These are phyloP conservation scores for Acrobasis consociella DNA, from an alignment of 2,888 invertebrate genomes.

Conservation along the genomic window DNA sequence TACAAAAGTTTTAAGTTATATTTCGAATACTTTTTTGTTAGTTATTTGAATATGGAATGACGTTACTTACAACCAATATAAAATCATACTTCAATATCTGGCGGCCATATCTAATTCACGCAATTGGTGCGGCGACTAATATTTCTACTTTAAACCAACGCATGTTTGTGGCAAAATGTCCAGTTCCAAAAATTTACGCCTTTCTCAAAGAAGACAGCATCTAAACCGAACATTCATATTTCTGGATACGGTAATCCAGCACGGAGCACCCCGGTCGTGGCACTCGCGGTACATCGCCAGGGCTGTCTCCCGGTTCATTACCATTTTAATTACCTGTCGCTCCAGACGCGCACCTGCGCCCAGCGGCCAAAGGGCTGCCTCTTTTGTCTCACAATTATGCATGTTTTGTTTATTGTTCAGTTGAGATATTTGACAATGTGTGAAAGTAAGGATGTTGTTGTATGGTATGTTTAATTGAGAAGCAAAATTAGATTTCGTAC, in stretches of 20 bases:
- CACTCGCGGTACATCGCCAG: slow-evolving; percentile 26
- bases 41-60: too few relatives aligned
- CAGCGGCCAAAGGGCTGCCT: slow-evolving; percentile 38
- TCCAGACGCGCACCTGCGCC: slow-evolving; percentile 53
- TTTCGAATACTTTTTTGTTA: too few relatives aligned
- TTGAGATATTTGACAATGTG: slow-evolving; percentile 7
- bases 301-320: slow-evolving; percentile 61
- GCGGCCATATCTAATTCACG: too few relatives aligned
- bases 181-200: not conserved
- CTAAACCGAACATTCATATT: not conserved
- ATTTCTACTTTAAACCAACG: too few relatives aligned
- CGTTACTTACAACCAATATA: too few relatives aligned
- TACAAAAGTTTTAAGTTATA: too few relatives aligned
- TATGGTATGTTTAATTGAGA: not conserved
- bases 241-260: slow-evolving; percentile 11
- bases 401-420: slow-evolving; percentile 44
- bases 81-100: too few relatives aligned
- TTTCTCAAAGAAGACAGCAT: not conserved
- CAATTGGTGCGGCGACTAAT: too few relatives aligned
- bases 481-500: not conserved
- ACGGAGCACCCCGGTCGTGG: slow-evolving; percentile 6
- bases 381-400: slow-evolving; percentile 50
- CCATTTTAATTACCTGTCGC: slow-evolving; percentile 77
- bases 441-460: too few relatives aligned
- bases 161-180: too few relatives aligned